Evolutionary conservation across 2,113 vertebrate genomes (phyloP).

Genomic region (Nymphicus hollandicus): DNA sequence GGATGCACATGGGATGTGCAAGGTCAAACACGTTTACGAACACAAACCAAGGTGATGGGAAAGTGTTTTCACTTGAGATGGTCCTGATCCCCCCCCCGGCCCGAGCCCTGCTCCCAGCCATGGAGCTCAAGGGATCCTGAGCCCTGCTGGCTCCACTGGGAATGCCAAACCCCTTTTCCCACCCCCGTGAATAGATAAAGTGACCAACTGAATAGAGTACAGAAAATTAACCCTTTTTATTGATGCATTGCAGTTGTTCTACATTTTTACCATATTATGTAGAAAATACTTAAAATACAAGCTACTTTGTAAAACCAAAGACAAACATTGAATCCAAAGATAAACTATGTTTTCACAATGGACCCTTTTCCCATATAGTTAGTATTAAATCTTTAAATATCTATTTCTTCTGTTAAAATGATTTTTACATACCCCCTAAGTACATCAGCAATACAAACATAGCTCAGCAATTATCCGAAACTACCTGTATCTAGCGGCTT

Average conservation of each 20-base stretch:
- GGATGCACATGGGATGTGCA: not conserved
- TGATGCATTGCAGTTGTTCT: conserved; percentile 86
- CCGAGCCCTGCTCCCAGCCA: not conserved
- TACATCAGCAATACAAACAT: conserved; percentile 86
- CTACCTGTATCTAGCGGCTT: conserved; percentile 81
- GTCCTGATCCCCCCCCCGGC: not conserved
- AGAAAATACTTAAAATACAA: conserved; percentile 91
- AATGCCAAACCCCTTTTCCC: not conserved
- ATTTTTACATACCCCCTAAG: conserved; percentile 86
- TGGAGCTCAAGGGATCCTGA: not conserved
- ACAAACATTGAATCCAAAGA: conserved; percentile 90
- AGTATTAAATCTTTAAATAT: conserved; percentile 89
- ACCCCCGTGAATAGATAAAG: not conserved
- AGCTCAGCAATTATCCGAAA: conserved; percentile 84
- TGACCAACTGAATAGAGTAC: conserved; percentile 65
- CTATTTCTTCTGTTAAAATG: conserved; percentile 87
- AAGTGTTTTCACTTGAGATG: not conserved
- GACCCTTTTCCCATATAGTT: conserved; percentile 85
- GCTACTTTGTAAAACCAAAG: conserved; percentile 92
- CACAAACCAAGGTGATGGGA: not conserved
- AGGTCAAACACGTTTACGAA: fast-evolving
- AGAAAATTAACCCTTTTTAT: conserved; percentile 89
- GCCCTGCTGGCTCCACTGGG: not conserved
- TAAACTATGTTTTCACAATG: conserved; percentile 88
- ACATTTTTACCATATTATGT: conserved; percentile 87